Conservation (phyloP, 1,140 invertebrate genomes). For the Drosophila arizonae region DNA sequence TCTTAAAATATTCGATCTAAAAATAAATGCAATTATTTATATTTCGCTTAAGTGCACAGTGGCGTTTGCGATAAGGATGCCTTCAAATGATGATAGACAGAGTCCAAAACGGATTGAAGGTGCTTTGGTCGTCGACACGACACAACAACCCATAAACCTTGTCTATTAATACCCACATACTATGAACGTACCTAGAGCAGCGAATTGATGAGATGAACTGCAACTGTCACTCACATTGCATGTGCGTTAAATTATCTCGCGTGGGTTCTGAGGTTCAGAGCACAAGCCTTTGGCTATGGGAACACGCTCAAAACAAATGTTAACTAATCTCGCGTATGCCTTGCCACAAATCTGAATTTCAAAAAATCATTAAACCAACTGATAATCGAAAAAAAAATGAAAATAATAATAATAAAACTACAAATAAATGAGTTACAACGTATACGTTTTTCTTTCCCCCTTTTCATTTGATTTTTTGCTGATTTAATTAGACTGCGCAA, state of each 20-base stretch:
- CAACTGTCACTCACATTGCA: conserved; percentile 47
- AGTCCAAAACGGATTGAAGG: conserved; percentile 25
- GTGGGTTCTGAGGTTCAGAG: conserved; percentile 43
- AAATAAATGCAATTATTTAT: background rate
- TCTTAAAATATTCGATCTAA: conserved; percentile 13
- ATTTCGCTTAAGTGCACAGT: conserved; percentile 10
- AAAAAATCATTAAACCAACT: conserved; percentile 56
- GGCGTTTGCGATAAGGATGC: conserved; percentile 15
- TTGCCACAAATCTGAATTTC: conserved; percentile 63
- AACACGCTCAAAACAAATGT: conserved; percentile 78
- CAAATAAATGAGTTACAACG: conserved; percentile 37
- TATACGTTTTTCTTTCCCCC: conserved; percentile 24
- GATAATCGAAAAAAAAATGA: conserved; percentile 47
- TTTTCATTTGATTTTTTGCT: conserved; percentile 5
- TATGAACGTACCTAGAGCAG: background rate
- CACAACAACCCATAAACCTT: conserved; percentile 64
- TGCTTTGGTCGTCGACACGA: conserved; percentile 23
- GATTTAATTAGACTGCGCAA: conserved; percentile 22
- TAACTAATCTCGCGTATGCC: conserved; percentile 55
- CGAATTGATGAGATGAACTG: conserved; percentile 18
- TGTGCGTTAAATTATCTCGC: conserved; percentile 59
- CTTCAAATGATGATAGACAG: conserved; percentile 6
- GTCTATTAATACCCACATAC: conserved; percentile 47
- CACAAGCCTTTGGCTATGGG: conserved; percentile 44
- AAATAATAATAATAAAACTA: conserved; percentile 1